phyloP scores from a whole-genome alignment of 2,888 invertebrate species.

The Alsophila aescularia region DNA sequence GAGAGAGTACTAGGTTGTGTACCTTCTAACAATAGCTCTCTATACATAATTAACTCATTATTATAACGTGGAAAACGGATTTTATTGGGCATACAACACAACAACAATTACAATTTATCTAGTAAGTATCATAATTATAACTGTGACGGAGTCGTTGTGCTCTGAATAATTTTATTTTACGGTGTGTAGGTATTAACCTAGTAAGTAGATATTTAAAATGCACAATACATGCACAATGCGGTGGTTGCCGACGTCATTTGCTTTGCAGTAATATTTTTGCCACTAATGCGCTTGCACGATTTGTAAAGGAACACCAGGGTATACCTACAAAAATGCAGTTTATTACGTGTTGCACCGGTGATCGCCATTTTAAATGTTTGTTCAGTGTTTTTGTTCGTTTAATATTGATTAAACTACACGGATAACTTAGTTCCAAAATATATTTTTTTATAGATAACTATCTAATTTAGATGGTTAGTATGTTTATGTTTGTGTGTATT shows the following conservation, averaged over 20 bases:
- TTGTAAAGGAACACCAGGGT: slow-evolving; percentile 68
- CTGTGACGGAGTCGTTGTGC: slow-evolving; percentile 43
- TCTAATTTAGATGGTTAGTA: slow-evolving; percentile 53
- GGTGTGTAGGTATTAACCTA: slow-evolving; percentile 69
- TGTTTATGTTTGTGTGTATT: not conserved
- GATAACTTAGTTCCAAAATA: slow-evolving; percentile 17
- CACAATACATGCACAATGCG: slow-evolving; percentile 75
- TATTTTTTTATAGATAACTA: no score
- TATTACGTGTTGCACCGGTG: slow-evolving; percentile 61
- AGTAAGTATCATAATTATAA: slow-evolving; percentile 25
- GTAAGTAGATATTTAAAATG: slow-evolving; percentile 76
- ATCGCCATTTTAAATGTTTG: slow-evolving; percentile 51
- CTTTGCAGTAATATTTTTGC: slow-evolving; percentile 83
- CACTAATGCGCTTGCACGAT: slow-evolving; percentile 79
- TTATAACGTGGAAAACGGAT: slow-evolving; percentile 15
- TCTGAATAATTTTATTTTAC: slow-evolving; percentile 72
- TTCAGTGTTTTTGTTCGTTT: slow-evolving; percentile 45
- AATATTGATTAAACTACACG: slow-evolving; percentile 28
- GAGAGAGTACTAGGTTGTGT: no score
- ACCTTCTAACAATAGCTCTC: no score
- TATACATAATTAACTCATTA: slow-evolving; percentile 4
- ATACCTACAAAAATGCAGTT: slow-evolving; percentile 73
- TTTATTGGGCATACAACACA: slow-evolving; percentile 21
- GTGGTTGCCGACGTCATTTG: slow-evolving; percentile 80
- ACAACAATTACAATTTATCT: slow-evolving; percentile 20